A percentile compares a stretch with the other conserved stretches of the same genome.
phyloP scores from a whole-genome alignment of 2,888 invertebrate species.

The Acronicta alni region DNA sequence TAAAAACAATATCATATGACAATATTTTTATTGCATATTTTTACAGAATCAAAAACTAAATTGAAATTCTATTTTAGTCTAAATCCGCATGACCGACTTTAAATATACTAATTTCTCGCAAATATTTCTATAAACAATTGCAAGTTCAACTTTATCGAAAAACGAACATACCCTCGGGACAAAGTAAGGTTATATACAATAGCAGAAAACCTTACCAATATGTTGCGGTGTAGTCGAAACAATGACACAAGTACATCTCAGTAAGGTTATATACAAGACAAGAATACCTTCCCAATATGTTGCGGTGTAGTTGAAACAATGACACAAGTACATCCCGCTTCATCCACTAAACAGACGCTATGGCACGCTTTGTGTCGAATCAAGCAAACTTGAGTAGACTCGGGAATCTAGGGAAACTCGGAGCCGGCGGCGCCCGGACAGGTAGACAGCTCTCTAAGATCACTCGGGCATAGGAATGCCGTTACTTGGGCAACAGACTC shows the following conservation, averaged over 20 bases:
- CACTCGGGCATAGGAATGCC: conserved; percentile 68
- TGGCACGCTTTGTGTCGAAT: conserved; percentile 78
- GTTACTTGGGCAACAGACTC: conserved; percentile 62
- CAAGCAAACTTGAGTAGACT: conserved; percentile 44
- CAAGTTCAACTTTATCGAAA: too few species aligned
- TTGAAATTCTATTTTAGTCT: too few species aligned
- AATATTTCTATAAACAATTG: too few species aligned
- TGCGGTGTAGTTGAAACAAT: conserved; percentile 47
- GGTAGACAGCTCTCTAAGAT: conserved; percentile 59
- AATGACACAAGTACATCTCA: conserved; percentile 45
- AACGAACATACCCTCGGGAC: not conserved
- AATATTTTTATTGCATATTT: too few species aligned
- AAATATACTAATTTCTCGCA: too few species aligned
- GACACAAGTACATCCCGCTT: conserved; percentile 42
- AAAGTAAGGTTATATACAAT: not conserved
- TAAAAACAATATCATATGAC: too few species aligned
- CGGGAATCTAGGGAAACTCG: conserved; percentile 39
- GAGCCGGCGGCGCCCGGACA: conserved; percentile 47
- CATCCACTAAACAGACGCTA: conserved; percentile 66
- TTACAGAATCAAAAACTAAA: too few species aligned
- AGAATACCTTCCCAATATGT: conserved; percentile 29
- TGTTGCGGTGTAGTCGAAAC: conserved; percentile 44
- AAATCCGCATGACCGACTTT: too few species aligned
- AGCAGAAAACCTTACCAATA: conserved; percentile 33
- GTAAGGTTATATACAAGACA: conserved; percentile 4